Conservation (phyloP, 2,797 vertebrate species). For the Sebastes melanostomus region DNA sequence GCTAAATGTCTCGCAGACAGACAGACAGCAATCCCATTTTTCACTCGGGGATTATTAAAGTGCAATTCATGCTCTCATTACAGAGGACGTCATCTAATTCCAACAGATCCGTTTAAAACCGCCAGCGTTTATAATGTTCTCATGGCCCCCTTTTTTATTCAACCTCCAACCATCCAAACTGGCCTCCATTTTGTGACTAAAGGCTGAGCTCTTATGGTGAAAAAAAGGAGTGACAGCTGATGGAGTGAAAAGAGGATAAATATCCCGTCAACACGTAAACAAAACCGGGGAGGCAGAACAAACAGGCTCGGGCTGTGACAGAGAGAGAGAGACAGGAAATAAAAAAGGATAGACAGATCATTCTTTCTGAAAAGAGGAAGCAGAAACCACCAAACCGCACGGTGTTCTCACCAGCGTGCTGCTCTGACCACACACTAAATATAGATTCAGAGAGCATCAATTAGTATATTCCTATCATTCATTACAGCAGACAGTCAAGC, state of each 20-base stretch:
- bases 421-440: constrained; percentile 29
- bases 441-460: constrained; percentile 45
- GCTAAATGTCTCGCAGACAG: constrained; percentile 1
- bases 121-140: neutral
- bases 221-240: neutral
- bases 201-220: neutral
- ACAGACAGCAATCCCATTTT: neutral
- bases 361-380: constrained; percentile 17
- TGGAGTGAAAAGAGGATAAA: constrained; percentile 15
- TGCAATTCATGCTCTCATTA: neutral
- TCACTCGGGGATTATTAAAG: constrained; percentile 9
- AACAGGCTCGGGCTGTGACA: constrained; percentile 1
- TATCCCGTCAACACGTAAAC: constrained; percentile 31
- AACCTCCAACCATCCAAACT: neutral
- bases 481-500: constrained; percentile 27
- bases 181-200: constrained; percentile 57
- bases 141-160: neutral
- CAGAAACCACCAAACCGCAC: constrained; percentile 31
- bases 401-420: neutral
- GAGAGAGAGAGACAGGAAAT: constrained; percentile 10
- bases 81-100: neutral
- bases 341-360: constrained; percentile 17
- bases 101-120: neutral
- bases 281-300: constrained; percentile 13
- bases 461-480: constrained; percentile 27